phyloP scores from a whole-genome alignment of 2,888 invertebrate species.

The Megalurothrips usitatus region DNA sequence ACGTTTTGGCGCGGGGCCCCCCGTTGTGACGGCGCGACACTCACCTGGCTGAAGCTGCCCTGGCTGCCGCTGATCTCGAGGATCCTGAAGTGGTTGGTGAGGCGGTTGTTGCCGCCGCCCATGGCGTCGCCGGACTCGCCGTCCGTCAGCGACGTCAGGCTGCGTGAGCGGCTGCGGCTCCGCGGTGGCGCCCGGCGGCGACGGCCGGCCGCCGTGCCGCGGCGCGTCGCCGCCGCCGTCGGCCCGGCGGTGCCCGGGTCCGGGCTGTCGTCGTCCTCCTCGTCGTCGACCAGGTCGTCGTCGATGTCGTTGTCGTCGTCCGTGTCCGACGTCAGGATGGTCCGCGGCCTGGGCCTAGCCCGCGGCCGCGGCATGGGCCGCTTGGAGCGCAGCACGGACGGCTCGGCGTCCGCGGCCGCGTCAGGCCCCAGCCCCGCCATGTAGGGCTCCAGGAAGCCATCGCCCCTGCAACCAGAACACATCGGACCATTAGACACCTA shows the following conservation, averaged over 20 bases:
- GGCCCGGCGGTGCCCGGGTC: conserved; percentile 33
- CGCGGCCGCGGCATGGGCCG: conserved; percentile 44
- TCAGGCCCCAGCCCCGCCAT: conserved; percentile 56
- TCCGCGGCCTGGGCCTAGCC: conserved; percentile 47
- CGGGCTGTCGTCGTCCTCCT: conserved; percentile 33
- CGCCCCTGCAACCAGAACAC: conserved; percentile 59
- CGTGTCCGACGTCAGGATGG: conserved; percentile 42
- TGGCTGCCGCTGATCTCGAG: conserved; percentile 45
- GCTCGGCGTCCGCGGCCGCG: conserved; percentile 51
- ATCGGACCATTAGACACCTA: not conserved
- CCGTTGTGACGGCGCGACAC: conserved; percentile 31
- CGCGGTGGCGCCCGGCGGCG: conserved; percentile 28
- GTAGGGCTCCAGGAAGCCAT: conserved; percentile 69
- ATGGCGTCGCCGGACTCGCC: conserved; percentile 43
- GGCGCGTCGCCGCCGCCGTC: conserved; percentile 30
- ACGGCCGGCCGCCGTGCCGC: conserved; percentile 32
- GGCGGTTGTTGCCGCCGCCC: conserved; percentile 46
- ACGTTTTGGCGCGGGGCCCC: no score
- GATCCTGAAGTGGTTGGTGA: conserved; percentile 48
- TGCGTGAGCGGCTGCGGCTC: conserved; percentile 47
- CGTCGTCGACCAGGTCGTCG: conserved; percentile 30
- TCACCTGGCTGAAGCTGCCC: conserved; percentile 54
- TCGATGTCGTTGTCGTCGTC: conserved; percentile 32
- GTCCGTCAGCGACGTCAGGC: conserved; percentile 45
- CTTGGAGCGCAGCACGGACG: conserved; percentile 49